These are phyloP conservation scores for Frieseomelitta varia DNA, from an alignment of 1,140 invertebrate genomes.

Conservation along the genomic window DNA sequence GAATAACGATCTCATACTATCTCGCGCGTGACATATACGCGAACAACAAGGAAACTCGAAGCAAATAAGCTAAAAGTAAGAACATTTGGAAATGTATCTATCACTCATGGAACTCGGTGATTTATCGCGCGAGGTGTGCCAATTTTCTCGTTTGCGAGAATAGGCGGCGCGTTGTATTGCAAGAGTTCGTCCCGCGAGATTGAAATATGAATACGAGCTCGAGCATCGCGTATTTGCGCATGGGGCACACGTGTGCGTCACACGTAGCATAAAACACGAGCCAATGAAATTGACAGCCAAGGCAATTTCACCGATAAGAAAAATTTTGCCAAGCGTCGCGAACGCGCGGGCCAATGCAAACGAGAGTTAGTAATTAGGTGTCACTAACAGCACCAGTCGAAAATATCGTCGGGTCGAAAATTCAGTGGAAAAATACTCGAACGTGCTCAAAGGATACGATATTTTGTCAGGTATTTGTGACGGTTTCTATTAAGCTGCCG, in stretches of 20 bases:
- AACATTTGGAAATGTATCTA: not conserved
- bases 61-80: not conserved
- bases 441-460: not conserved
- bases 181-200: slow-evolving; percentile 52
- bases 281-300: not conserved
- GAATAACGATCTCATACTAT: too few relatives aligned
- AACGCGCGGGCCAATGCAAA: accelerated
- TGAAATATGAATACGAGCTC: slow-evolving; percentile 47
- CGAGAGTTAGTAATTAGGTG: not conserved
- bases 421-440: not conserved
- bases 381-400: not conserved
- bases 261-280: not conserved
- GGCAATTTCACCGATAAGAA: not conserved
- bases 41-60: not conserved
- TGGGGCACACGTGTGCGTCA: not conserved
- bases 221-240: slow-evolving; percentile 29
- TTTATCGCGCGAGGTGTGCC: slow-evolving; percentile 55
- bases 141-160: slow-evolving; percentile 39
- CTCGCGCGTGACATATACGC: not conserved
- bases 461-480: slow-evolving; percentile 24
- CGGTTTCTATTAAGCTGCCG: not conserved
- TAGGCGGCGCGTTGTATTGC: slow-evolving; percentile 27
- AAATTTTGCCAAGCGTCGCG: not conserved
- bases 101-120: slow-evolving; percentile 27
- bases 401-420: not conserved